Evolutionary conservation across 2,888 invertebrate species (phyloP), one percentile per base, ranked within the genome.

Genomic region (Agapostemon virescens): DNA sequence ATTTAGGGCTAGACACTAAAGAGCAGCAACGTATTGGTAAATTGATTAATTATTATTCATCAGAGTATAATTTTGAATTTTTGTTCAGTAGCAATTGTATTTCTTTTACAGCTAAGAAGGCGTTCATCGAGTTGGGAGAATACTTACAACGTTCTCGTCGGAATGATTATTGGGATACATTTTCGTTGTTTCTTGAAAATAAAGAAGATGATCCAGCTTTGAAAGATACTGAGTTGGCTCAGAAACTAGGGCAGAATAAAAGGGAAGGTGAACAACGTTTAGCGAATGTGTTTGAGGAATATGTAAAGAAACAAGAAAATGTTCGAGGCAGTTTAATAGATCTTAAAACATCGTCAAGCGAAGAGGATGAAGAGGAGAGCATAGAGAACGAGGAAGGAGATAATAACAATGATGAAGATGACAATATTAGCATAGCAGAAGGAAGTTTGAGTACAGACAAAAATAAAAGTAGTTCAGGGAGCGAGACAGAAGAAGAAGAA

Each of bases 121-220:
- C 92, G 7, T 92, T 92, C 64, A 77, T 77, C 4, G 80, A 89
- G 42, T 45, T 92, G 52, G 92, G 90, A 4, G 78, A 88, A 38
- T 74, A 90, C 38, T 81, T 93, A 20, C 88, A 92, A 80, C 83
- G 87, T 0, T 79, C 84, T 4, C 71, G 90, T 1, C 88, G 84
- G 5, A 78, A 85, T 6, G 90, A 92, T 77, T 90, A 90, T 61
- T 91, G 89, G 86, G 90, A 92, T 26, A 90, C 90, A 11, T 91
- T 90, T 82, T 89, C 89, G 0, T 17, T 88, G 1, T 82, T 84
- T 55, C 70, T 89, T 17, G 90, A 90, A 42, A 70, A 83, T 1
- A 63, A 69, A 17, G 83, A 78, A 1, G 87, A 88, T 0, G 92
- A 92, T 82, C 92, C 92, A 36, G 92, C 92, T 2, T 0, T 69